Conservation (phyloP, 92 coral and sea anemone genomes). For the Nematostella vectensis region DNA sequence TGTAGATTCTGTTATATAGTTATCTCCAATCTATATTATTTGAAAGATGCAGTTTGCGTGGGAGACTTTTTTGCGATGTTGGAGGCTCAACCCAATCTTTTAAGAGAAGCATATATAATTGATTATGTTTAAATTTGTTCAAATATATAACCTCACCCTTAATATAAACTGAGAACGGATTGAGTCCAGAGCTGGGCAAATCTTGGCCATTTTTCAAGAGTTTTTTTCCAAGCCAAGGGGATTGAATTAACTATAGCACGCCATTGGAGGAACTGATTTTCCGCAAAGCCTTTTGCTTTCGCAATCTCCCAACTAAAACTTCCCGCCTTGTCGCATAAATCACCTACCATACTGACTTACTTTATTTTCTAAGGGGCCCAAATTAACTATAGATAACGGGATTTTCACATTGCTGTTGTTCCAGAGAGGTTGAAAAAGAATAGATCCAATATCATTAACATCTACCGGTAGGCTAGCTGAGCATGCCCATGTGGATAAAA, state of each 20-base stretch:
- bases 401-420: neutral
- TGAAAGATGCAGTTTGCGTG: neutral
- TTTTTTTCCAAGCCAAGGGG: neutral
- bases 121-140: too few relatives aligned
- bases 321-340: neutral
- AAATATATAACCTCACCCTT: too few relatives aligned
- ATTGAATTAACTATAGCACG: neutral
- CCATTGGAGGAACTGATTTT: neutral
- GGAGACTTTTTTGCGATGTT: neutral
- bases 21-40: neutral
- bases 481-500: neutral
- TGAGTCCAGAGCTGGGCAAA: too few relatives aligned
- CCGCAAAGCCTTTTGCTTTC: neutral
- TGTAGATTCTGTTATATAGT: neutral
- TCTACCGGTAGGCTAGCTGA: neutral
- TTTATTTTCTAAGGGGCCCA: neutral
- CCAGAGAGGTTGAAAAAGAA: neutral
- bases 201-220: too few relatives aligned
- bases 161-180: too few relatives aligned
- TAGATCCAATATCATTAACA: neutral
- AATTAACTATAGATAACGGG: neutral
- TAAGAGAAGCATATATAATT: too few relatives aligned
- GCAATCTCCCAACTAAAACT: neutral
- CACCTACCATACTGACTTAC: neutral
- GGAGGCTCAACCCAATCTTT: neutral